Base-by-base conservation (phyloP, 2,888 invertebrate genomes). In the Diachrysia chrysitis region DNA sequence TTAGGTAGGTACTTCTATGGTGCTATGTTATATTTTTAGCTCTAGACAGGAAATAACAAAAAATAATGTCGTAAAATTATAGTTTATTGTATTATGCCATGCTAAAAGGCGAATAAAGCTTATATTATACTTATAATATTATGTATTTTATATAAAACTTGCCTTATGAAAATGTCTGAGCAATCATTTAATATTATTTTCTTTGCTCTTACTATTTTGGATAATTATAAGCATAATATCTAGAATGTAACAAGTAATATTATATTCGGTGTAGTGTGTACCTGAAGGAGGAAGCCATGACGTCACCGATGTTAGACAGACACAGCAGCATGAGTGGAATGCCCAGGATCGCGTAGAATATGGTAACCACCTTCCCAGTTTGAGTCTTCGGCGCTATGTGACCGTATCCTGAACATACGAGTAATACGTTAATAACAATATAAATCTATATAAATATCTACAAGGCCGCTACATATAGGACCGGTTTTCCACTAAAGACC, bases 301-400 rank as follows among this genome's bases (percentile, higher is more conserved):
- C 97, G 89, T 98, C 98, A 7, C 99, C 98, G 83, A 98, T 98
- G 93, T 98, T 99, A 63, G 99, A 98, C 77, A 99, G 96, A 85
- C 99, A 99, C 19, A 99, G 96, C 83, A 99, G 96, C 98, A 99
- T 99, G 78, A 99, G 95, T 0, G 99, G 99, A 81, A 99, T 99
- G 57, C 98, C 99, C 77, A 99, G 96, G 88, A 99, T 99, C 25
- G 99, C 99, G 93, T 99, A 99, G 90, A 99, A 97, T 86, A 99
- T 99, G 16, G 99, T 99, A 78, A 98, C 98, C 78, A 99, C 98
- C 93, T 99, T 99, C 53, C 99, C 99, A 89, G 97, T 97, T 85
- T 97, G 97, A 0, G 99, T 99, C 95, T 98, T 98, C 0, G 99
- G 99, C 0, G 99, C 98, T 71, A 99, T 98, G 91, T 99, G 98